Percentiles rank a stretch among this genome's conserved stretches.
Conservation (phyloP, 2,113 vertebrate species). For the Chaenogobius annularis region DNA sequence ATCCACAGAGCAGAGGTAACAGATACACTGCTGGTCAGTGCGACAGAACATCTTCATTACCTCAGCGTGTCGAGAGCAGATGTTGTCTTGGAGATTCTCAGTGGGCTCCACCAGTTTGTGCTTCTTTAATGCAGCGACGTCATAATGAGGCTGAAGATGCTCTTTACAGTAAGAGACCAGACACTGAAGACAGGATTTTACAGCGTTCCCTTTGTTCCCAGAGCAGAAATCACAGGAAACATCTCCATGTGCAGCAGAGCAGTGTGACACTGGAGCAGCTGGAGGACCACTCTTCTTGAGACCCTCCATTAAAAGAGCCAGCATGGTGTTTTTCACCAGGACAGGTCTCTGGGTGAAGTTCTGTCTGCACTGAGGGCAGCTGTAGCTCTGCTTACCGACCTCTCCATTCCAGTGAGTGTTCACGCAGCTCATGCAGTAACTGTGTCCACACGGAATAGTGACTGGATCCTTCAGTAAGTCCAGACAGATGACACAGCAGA, state of each 20-base stretch:
- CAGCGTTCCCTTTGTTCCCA: background rate
- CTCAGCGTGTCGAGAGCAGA: background rate
- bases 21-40: constrained; percentile 11
- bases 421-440: background rate
- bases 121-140: background rate
- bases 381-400: background rate
- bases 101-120: constrained; percentile 1
- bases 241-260: background rate
- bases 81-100: background rate
- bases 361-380: constrained; percentile 5
- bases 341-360: constrained; percentile 1
- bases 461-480: constrained; percentile 1
- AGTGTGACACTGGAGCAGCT: background rate
- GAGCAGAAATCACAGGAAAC: background rate
- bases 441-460: constrained; percentile 3
- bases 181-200: constrained; percentile 5
- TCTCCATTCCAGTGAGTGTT: constrained; percentile 1
- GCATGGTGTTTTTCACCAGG: background rate
- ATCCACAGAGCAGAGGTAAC: constrained; percentile 6
- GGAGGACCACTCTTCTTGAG: background rate
- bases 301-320: background rate
- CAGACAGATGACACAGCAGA: background rate
- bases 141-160: constrained; percentile 4
- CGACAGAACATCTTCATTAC: constrained; percentile 4
- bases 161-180: constrained; percentile 4